A percentile compares a stretch with the other conserved stretches of the same genome.
These are phyloP conservation scores for Ochotona curzoniae DNA, from an alignment of 2,113 vertebrate species.

Conservation along the genomic window DNA sequence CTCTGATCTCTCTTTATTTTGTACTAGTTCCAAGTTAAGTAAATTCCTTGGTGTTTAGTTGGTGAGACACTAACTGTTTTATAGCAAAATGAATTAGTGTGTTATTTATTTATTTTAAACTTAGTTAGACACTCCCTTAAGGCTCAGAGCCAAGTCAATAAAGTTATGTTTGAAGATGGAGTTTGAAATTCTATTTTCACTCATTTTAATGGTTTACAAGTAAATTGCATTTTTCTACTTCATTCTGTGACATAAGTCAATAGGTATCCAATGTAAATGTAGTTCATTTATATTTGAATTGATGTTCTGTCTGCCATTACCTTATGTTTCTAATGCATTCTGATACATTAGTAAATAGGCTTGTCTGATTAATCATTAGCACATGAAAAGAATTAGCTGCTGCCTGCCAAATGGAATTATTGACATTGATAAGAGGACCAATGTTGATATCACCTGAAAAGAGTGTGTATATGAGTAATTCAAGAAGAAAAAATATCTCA, in stretches of 20 bases:
- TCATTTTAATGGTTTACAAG: slow-evolving; percentile 89
- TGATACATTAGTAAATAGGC: slow-evolving; percentile 94
- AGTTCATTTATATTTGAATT: slow-evolving; percentile 99
- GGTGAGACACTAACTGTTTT: slow-evolving; percentile 68
- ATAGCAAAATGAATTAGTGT: slow-evolving; percentile 75
- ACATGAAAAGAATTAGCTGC: slow-evolving; percentile 93
- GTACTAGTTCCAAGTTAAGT: slow-evolving; percentile 61
- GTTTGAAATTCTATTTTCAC: slow-evolving; percentile 87
- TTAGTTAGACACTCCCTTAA: slow-evolving; percentile 78
- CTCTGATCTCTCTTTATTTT: slow-evolving; percentile 22
- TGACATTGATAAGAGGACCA: slow-evolving; percentile 97
- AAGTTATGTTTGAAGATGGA: slow-evolving; percentile 86
- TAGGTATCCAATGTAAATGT: slow-evolving; percentile 96
- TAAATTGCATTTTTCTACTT: slow-evolving; percentile 97
- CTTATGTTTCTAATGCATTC: slow-evolving; percentile 99
- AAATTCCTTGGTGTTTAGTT: slow-evolving; percentile 42
- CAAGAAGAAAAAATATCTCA: neutral
- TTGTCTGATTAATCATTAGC: slow-evolving; percentile 95
- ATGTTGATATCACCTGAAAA: slow-evolving; percentile 84
- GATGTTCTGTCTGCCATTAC: slow-evolving; percentile 99
- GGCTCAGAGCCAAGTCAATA: slow-evolving; percentile 80
- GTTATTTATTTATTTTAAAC: slow-evolving; percentile 83
- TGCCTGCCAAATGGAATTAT: slow-evolving; percentile 97
- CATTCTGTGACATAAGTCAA: slow-evolving; percentile 97
- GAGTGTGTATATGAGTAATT: neutral